Evolutionary conservation across 2,113 vertebrate genomes (phyloP).

Genomic region (Mirounga angustirostris): DNA sequence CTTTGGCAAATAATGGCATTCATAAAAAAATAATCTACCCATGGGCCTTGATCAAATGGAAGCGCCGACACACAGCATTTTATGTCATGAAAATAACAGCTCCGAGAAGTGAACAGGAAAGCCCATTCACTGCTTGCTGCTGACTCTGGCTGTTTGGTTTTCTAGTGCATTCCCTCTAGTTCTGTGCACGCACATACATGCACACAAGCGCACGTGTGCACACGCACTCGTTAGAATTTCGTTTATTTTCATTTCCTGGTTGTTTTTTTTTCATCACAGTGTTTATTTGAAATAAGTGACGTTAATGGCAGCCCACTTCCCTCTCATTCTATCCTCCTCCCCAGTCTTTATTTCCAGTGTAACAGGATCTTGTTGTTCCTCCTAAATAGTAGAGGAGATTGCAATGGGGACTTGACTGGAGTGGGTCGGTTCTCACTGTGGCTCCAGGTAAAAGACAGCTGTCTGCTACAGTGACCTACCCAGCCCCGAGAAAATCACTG

Average conservation of each 20-base stretch:
- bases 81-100: not conserved
- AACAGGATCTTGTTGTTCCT: slow-evolving; percentile 57
- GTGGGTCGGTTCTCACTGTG: slow-evolving; percentile 52
- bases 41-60: slow-evolving; percentile 32
- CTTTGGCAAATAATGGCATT: slow-evolving; percentile 63
- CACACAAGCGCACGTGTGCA: not conserved
- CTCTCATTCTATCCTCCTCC: not conserved
- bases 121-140: not conserved
- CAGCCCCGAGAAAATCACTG: slow-evolving; percentile 41
- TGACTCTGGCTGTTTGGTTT: not conserved
- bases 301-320: not conserved
- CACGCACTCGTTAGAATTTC: not conserved
- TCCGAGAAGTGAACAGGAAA: not conserved
- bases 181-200: accelerated
- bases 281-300: slow-evolving; percentile 60
- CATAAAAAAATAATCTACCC: slow-evolving; percentile 57
- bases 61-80: not conserved
- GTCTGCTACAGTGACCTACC: not conserved
- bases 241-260: slow-evolving; percentile 29
- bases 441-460: slow-evolving; percentile 24
- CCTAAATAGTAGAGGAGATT: not conserved
- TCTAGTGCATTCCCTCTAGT: not conserved
- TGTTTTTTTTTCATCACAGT: slow-evolving; percentile 8
- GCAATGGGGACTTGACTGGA: not conserved
- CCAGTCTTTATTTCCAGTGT: not conserved